Evolutionary conservation across 2,797 vertebrate species (phyloP), one percentile per base, ranked within the genome.

Genomic region (Smutsia temminckii): DNA sequence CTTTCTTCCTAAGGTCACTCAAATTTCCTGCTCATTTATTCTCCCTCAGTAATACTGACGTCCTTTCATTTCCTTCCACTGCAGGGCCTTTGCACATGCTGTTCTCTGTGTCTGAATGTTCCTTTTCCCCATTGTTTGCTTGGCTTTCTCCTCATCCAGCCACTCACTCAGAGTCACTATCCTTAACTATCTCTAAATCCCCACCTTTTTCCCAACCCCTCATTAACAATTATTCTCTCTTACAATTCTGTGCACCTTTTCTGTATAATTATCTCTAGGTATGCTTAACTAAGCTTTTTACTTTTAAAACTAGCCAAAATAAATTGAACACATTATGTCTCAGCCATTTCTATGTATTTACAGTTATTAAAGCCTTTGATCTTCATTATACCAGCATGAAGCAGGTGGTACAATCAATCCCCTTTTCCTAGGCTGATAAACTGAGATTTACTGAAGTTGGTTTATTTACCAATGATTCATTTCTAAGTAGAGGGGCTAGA

Each of bases 231-330:
- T 21, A 63, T 14, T 68, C 29, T 69, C 6, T 49, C 27, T 8
- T 23, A 61, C 6, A 53, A 34, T 17, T 11, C 16, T 53, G 34
- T 21, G 5, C 8, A 13, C 2, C 7, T 80, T 17, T 29, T 66
- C 20, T 34, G 18, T n/a, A 8, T 14, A 79, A 53, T 10, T 79
- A 40, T 42, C 40, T 16, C 17, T 74, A 37, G 42, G 11, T 32
- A 75, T 72, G 25, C 20, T 59, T 51, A 55, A 17, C 21, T 66
- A 27, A 71, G 61, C 57, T 59, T 3, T 40, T 88, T 29, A 5
- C 34, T 81, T 93, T 89, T 42, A n/a, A 68, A 83, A 78, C 51
- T 42, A 66, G 8, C 7, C 74, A 81, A 78, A 55, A 80, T 8
- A 66, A 68, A 71, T 34, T 42, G 5, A 81, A 78, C 8, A 51